phyloP scores from a whole-genome alignment of 2,888 invertebrate species.

The Mesorhabditis belari region DNA sequence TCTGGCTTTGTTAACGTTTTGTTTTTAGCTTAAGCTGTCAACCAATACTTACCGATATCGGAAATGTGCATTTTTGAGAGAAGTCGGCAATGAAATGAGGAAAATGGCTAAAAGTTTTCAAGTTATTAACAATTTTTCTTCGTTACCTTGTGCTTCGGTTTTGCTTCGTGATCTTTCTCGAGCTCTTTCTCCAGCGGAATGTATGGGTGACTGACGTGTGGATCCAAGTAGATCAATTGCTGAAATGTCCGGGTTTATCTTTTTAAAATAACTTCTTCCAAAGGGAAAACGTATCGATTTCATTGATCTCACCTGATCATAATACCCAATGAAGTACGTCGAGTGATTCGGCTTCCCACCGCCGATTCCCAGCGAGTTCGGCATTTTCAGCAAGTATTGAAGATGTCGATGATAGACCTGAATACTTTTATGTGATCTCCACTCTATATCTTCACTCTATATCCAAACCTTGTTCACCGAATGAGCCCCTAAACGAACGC shows the following conservation, averaged over 20 bases:
- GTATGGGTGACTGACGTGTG: constrained; percentile 83
- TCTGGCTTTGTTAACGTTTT: no score
- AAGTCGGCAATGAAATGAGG: constrained; percentile 24
- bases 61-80: constrained; percentile 28
- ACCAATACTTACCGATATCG: no score
- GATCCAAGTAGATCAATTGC: constrained; percentile 82
- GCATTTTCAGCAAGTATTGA: constrained; percentile 71
- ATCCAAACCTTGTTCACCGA: constrained; percentile 33
- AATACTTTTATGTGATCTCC: constrained; percentile 1
- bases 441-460: not conserved
- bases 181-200: constrained; percentile 14
- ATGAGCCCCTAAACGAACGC: constrained; percentile 34
- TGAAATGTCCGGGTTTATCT: constrained; percentile 21
- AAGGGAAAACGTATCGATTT: constrained; percentile 60
- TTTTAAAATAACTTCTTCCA: not conserved
- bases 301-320: constrained; percentile 56
- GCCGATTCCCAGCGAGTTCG: constrained; percentile 80
- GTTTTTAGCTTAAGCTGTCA: no score
- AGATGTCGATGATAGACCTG: constrained; percentile 73
- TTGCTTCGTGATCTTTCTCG: no score
- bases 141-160: constrained; percentile 4
- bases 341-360: constrained; percentile 88
- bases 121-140: not conserved
- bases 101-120: not conserved
- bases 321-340: constrained; percentile 84